Evolutionary conservation across 2,888 invertebrate species (phyloP), one percentile per base, ranked within the genome.

Genomic region (Macropis europaea): DNA sequence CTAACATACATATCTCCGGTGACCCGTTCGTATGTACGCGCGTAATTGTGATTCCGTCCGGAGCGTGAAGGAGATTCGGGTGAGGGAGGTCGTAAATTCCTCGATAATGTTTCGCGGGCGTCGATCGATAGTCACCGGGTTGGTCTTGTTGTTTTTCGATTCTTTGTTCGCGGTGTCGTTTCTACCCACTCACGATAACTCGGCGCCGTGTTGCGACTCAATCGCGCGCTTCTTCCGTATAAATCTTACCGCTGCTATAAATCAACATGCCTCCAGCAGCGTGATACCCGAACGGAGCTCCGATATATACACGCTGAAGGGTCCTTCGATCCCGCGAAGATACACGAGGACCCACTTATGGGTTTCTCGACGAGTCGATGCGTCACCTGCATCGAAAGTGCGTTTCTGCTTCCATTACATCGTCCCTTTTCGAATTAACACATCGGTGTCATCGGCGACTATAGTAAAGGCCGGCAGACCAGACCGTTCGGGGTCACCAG

Each of bases 151-250:
- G 68, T 64, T 71, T 59, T 63, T 77, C 75, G 59, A 40, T 62
- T 45, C 47, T 71, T 78, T 64, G 60, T 56, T 66, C 62, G 73
- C 81, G 75, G 66, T 76, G 81, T 87, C 84, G 84, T 83, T 79
- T 86, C 88, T 87, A 87, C 88, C 89, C 86, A 89, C 88, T 88
- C 86, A 86, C 88, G 87, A 90, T 89, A 90, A 90, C 88, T 88
- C 87, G 89, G 86, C 86, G 88, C 86, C 87, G 86, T 89, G 89
- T 90, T 88, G 88, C 86, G 87, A 89, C 89, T 90, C 89, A 90
- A 90, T 89, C 88, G 89, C 81, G 85, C 82, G 83, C 84, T 83
- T 88, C 87, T 88, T 89, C 84, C 86, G 84, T 86, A 89, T 90
- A 89, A 90, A 90, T 90, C 90, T 89, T 83, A 62, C 75, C 78